Conservation (phyloP, 2,888 invertebrate species). For the Sympetrum striolatum region DNA sequence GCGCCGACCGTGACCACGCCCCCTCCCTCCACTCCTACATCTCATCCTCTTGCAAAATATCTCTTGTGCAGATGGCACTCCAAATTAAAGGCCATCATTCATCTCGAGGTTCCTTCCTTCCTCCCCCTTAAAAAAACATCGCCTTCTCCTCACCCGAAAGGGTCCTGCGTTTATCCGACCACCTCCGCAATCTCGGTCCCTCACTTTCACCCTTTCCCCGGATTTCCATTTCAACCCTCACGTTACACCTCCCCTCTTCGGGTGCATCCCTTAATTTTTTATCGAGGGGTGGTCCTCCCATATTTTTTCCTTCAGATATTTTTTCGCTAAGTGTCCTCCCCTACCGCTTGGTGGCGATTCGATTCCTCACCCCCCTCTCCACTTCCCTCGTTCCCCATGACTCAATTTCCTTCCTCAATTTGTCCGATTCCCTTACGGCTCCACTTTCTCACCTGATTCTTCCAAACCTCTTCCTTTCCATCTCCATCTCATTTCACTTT, state of each 20-base stretch:
- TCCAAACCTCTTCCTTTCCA: not conserved
- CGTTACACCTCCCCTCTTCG: not conserved
- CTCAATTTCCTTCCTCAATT: not conserved
- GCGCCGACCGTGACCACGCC: slow-evolving; percentile 24
- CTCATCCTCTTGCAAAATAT: not conserved
- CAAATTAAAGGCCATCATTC: slow-evolving; percentile 42
- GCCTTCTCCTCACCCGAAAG: not conserved
- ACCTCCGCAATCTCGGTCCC: not conserved
- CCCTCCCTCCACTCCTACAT: not conserved
- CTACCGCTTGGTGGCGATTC: not conserved
- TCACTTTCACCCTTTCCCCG: not conserved
- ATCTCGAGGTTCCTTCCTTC: not conserved
- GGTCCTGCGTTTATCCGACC: not conserved
- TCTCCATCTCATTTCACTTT: not conserved
- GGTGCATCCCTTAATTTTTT: not conserved
- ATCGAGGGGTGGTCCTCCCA: not conserved
- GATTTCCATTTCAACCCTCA: not conserved
- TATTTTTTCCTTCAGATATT: not conserved
- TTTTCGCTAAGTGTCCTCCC: not conserved
- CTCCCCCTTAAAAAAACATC: not conserved
- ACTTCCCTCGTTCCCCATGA: not conserved
- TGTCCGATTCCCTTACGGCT: not conserved
- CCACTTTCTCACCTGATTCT: not conserved
- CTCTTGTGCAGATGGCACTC: slow-evolving; percentile 37
- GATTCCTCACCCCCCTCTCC: not conserved